Conservation (phyloP, 2,797 vertebrate genomes). For the Phalanger gymnotis region DNA sequence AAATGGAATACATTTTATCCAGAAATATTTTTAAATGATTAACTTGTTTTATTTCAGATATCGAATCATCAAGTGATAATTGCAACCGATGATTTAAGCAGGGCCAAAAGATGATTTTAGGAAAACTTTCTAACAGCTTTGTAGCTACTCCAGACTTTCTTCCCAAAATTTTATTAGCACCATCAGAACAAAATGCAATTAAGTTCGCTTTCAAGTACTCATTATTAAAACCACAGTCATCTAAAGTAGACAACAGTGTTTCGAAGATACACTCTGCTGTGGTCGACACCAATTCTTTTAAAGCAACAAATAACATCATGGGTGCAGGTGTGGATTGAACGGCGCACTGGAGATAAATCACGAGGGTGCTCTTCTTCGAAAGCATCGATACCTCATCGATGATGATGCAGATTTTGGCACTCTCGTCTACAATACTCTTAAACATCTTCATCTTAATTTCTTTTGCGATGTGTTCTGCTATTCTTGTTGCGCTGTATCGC, state of each 20-base stretch:
- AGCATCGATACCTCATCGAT: conserved; percentile 13
- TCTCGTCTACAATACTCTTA: conserved; percentile 48
- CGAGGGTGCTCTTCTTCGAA: conserved; percentile 49
- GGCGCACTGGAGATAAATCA: conserved; percentile 42
- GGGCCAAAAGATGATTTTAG: conserved; percentile 48
- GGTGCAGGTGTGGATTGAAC: neutral
- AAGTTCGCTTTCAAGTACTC: conserved; percentile 61
- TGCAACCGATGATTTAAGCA: conserved; percentile 44
- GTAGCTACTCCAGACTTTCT: conserved; percentile 39
- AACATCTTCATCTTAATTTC: conserved; percentile 58
- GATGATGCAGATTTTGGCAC: conserved; percentile 44
- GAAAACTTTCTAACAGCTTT: conserved; percentile 44
- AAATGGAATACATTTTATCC: conserved; percentile 54
- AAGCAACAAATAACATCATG: conserved; percentile 46
- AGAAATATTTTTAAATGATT: conserved; percentile 57
- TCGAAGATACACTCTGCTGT: conserved; percentile 20
- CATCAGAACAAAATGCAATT: conserved; percentile 43
- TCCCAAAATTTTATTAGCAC: neutral
- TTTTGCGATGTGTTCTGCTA: conserved; percentile 52
- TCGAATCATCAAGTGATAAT: conserved; percentile 51
- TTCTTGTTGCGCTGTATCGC: conserved; percentile 44
- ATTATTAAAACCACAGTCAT: conserved; percentile 51
- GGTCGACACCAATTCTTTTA: conserved; percentile 41
- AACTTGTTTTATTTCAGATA: conserved; percentile 62
- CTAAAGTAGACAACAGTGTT: conserved; percentile 44